A percentile compares a stretch with the other conserved stretches of the same genome.
Evolutionary conservation across 2,113 vertebrate genomes (phyloP).

Genomic region (Tragelaphus buxtoni): DNA sequence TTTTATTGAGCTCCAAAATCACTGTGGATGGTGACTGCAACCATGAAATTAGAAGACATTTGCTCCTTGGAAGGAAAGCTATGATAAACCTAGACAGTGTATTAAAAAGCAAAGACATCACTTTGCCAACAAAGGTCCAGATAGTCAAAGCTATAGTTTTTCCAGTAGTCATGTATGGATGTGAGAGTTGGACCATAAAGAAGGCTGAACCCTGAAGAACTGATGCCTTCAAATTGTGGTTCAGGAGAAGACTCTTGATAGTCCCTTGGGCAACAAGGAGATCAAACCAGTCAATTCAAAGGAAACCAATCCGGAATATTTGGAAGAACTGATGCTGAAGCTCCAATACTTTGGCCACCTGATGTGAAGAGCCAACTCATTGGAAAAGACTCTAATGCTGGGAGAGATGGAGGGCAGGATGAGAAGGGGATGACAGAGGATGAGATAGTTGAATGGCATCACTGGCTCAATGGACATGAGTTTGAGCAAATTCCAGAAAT

Average conservation of each 20-base stretch:
- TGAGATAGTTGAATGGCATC: background rate
- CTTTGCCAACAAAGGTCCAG: background rate
- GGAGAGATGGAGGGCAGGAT: background rate
- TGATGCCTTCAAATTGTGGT: background rate
- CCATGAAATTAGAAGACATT: background rate
- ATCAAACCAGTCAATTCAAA: background rate
- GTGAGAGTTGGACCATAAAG: background rate
- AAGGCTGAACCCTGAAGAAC: background rate
- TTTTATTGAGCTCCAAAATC: background rate
- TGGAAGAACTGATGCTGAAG: background rate
- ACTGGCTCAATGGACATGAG: background rate
- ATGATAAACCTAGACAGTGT: background rate
- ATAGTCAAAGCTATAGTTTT: background rate
- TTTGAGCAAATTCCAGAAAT: background rate
- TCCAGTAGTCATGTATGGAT: background rate
- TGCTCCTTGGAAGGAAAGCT: background rate
- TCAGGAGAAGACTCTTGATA: background rate
- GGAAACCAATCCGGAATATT: background rate
- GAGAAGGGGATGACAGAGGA: background rate
- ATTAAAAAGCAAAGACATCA: background rate
- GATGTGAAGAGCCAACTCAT: background rate
- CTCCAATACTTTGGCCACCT: background rate
- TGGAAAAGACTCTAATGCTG: background rate
- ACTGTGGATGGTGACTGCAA: background rate
- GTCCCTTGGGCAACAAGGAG: background rate